Evolutionary conservation across 2,797 vertebrate genomes (phyloP).

Genomic region (Limnodromus scolopaceus): DNA sequence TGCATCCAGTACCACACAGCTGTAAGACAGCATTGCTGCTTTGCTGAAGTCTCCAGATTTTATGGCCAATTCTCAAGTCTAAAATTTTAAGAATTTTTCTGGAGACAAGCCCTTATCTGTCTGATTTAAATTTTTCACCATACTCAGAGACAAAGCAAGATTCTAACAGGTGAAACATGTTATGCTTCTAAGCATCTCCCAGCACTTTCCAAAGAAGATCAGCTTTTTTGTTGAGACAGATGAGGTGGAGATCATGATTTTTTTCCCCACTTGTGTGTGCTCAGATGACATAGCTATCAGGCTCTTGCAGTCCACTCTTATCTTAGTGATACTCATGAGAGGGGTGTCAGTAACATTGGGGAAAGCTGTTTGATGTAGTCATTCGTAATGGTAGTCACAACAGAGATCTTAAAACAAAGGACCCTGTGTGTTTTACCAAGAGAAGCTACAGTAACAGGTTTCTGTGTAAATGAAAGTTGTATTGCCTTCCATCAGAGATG

Average conservation of each 20-base stretch:
- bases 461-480: constrained; percentile 76
- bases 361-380: constrained; percentile 13
- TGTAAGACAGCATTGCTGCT: background rate
- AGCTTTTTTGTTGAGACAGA: constrained; percentile 3
- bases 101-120: background rate
- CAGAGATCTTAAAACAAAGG: constrained; percentile 58
- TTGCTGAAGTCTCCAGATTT: constrained; percentile 30
- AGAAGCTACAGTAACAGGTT: constrained; percentile 71
- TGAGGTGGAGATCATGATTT: background rate
- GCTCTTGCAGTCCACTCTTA: background rate
- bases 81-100: background rate
- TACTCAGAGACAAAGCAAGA: background rate
- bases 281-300: constrained; percentile 14
- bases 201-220: constrained; percentile 8
- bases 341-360: constrained; percentile 8
- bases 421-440: constrained; percentile 28
- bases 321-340: constrained; percentile 20
- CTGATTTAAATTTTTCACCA: background rate
- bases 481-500: constrained; percentile 78
- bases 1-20: background rate
- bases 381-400: background rate
- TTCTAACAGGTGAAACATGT: background rate
- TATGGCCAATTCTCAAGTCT: background rate
- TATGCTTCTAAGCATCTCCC: background rate
- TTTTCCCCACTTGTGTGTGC: background rate